phyloP scores from a whole-genome alignment of 2,888 invertebrate genomes.

The Drosophila colorata region DNA sequence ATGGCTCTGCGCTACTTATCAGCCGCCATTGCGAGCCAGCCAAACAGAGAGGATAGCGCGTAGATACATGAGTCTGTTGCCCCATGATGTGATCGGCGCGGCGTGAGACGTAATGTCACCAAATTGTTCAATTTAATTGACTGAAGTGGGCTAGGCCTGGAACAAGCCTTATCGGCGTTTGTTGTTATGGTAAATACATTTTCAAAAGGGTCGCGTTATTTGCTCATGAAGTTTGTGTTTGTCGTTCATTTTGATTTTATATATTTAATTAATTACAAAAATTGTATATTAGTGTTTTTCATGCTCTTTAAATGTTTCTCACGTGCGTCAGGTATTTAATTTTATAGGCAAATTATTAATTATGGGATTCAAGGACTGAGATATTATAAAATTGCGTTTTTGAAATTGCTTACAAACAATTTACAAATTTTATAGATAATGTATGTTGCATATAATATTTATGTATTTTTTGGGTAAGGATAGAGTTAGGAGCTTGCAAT shows the following conservation, averaged over 20 bases:
- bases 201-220: slow-evolving; percentile 4
- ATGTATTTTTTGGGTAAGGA: too few species aligned
- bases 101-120: slow-evolving; percentile 35
- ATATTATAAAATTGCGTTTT: too few species aligned
- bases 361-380: too few species aligned
- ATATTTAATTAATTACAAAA: not conserved
- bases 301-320: too few species aligned
- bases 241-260: not conserved
- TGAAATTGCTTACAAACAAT: too few species aligned
- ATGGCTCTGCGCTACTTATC: slow-evolving; percentile 44
- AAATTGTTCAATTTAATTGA: slow-evolving; percentile 77
- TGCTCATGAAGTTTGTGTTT: slow-evolving; percentile 2
- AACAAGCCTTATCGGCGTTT: slow-evolving; percentile 48
- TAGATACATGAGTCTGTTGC: slow-evolving; percentile 9
- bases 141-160: slow-evolving; percentile 53
- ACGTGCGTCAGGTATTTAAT: too few species aligned
- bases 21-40: slow-evolving; percentile 5
- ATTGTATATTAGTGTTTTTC: too few species aligned
- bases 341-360: too few species aligned
- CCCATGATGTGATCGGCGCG: slow-evolving; percentile 20
- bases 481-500: too few species aligned
- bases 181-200: slow-evolving; percentile 28
- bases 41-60: not conserved
- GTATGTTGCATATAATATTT: too few species aligned
- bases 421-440: too few species aligned